Conservation (phyloP, 2,797 vertebrate species). For the Gephyroberyx darwinii region DNA sequence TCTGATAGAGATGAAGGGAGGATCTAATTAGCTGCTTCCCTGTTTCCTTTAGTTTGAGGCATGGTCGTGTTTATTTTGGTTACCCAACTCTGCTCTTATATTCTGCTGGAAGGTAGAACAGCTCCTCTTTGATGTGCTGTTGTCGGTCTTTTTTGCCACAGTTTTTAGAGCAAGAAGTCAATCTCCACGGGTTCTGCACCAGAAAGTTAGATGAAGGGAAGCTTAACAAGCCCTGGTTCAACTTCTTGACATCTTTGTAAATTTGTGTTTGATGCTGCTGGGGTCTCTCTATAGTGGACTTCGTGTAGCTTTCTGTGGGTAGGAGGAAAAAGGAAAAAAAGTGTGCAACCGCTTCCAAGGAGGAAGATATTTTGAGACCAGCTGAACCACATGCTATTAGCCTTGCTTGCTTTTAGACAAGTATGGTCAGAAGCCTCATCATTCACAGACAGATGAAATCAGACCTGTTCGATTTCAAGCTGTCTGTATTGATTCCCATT, state of each 20-base stretch:
- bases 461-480: not conserved
- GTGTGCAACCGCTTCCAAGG: slow-evolving; percentile 27
- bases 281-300: slow-evolving; percentile 26
- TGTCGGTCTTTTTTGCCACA: slow-evolving; percentile 10
- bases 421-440: slow-evolving; percentile 27
- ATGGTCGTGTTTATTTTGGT: slow-evolving; percentile 10
- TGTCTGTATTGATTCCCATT: slow-evolving; percentile 7
- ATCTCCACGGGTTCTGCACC: not conserved
- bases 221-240: not conserved
- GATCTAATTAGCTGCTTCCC: not conserved
- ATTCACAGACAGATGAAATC: slow-evolving; percentile 38
- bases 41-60: not conserved
- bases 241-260: slow-evolving; percentile 21
- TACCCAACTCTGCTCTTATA: slow-evolving; percentile 17
- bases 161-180: slow-evolving; percentile 18
- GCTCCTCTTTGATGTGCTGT: slow-evolving; percentile 10
- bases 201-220: slow-evolving; percentile 6
- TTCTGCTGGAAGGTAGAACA: not conserved
- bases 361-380: slow-evolving; percentile 43
- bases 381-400: slow-evolving; percentile 69
- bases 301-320: slow-evolving; percentile 17
- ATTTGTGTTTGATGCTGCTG: slow-evolving; percentile 13
- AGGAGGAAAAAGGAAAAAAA: slow-evolving; percentile 2
- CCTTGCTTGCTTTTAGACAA: slow-evolving; percentile 41
- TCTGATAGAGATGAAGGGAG: slow-evolving; percentile 8